These are phyloP conservation scores for Acanthurus leucopareius DNA, from an alignment of 2,797 vertebrate species.

Conservation along the genomic window DNA sequence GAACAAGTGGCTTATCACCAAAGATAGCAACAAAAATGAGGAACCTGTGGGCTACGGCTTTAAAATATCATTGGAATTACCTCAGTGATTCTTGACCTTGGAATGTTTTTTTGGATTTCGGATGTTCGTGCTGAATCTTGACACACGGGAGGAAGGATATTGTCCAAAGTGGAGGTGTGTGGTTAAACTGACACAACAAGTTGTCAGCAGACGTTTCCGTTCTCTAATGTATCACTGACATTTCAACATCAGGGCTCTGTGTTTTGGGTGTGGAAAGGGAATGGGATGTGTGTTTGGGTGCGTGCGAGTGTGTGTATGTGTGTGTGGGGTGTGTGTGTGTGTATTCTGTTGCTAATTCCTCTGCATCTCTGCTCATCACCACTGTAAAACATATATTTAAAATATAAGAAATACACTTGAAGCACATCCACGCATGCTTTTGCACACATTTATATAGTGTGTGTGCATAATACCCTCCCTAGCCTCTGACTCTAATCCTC, in stretches of 20 bases:
- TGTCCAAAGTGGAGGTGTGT: not conserved
- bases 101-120: not conserved
- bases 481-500: too few relatives aligned
- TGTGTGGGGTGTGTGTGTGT: too few relatives aligned
- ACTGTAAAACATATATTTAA: not conserved
- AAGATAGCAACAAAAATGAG: not conserved
- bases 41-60: not conserved
- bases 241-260: slow-evolving; percentile 15
- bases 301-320: not conserved
- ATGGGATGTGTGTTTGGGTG: slow-evolving; percentile 15
- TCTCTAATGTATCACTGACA: slow-evolving; percentile 22
- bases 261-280: slow-evolving; percentile 34
- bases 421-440: not conserved
- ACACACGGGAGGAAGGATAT: not conserved
- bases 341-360: not conserved
- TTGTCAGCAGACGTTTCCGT: slow-evolving; percentile 31
- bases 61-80: not conserved
- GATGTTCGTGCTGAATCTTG: not conserved
- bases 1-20: not conserved
- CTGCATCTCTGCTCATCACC: slow-evolving; percentile 2
- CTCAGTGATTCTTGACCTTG: not conserved
- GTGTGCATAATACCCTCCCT: not conserved
- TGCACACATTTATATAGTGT: not conserved
- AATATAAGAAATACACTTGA: not conserved
- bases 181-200: slow-evolving; percentile 34